These are phyloP conservation scores for Naja naja DNA, from an alignment of 2,113 vertebrate genomes.

Conservation along the genomic window DNA sequence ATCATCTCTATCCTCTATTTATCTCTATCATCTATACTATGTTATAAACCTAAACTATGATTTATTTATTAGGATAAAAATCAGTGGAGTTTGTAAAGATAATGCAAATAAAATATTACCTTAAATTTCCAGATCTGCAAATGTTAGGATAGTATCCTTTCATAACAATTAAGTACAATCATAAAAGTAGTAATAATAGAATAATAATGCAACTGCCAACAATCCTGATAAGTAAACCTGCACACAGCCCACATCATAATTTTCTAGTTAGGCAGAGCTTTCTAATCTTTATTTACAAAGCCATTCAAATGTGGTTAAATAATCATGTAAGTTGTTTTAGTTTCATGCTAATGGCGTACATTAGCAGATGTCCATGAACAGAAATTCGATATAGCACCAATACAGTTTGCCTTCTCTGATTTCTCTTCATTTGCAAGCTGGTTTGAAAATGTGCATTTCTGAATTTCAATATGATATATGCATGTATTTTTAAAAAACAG, in stretches of 20 bases:
- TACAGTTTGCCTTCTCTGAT: not conserved
- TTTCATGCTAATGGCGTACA: not conserved
- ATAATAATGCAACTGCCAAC: not conserved
- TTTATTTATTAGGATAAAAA: not conserved
- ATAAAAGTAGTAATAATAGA: not conserved
- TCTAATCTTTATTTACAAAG: conserved; percentile 13
- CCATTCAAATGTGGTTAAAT: not conserved
- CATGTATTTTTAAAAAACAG: not conserved
- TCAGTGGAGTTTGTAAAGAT: not conserved
- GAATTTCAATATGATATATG: accelerated
- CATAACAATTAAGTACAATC: not conserved
- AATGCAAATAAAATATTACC: not conserved
- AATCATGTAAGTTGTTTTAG: not conserved
- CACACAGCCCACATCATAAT: conserved; percentile 6
- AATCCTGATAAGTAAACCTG: not conserved
- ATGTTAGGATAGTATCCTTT: not conserved
- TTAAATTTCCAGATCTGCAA: not conserved
- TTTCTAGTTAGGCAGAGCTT: not conserved
- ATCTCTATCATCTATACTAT: not conserved
- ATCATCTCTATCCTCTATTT: not conserved
- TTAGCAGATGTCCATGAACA: accelerated
- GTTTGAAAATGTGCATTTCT: conserved; percentile 1
- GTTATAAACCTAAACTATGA: not conserved
- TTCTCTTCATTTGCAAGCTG: not conserved
- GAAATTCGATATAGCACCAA: not conserved